These are phyloP conservation scores for Ectemnius lituratus DNA, from an alignment of 2,888 invertebrate species.

Conservation along the genomic window DNA sequence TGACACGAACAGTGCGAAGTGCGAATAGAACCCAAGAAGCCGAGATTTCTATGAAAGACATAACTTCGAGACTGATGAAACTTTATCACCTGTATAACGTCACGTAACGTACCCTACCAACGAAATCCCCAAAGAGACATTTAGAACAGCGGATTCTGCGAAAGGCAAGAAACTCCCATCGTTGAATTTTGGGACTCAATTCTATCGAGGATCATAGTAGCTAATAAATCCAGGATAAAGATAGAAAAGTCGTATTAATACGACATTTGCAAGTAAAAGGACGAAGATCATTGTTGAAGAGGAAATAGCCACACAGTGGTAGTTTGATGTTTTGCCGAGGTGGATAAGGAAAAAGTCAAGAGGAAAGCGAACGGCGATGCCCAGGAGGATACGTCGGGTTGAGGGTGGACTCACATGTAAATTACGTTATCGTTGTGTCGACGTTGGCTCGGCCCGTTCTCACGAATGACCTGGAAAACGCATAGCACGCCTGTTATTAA, in stretches of 20 bases:
- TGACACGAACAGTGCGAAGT: too few species aligned
- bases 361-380: slow-evolving; percentile 24
- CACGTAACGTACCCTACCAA: not conserved
- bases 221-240: too few species aligned
- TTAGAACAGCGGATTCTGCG: too few species aligned
- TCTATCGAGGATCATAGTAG: too few species aligned
- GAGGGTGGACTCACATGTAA: slow-evolving; percentile 43
- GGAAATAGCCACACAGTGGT: not conserved
- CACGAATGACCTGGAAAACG: slow-evolving; percentile 24
- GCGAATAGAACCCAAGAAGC: too few species aligned
- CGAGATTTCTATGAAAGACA: too few species aligned
- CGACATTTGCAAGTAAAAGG: not conserved
- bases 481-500: slow-evolving; percentile 29
- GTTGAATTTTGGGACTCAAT: too few species aligned
- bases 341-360: slow-evolving; percentile 4
- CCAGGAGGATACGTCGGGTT: slow-evolving; percentile 3
- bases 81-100: slow-evolving; percentile 22
- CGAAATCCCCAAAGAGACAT: too few species aligned
- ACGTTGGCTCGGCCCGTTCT: slow-evolving; percentile 18
- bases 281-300: slow-evolving; percentile 2
- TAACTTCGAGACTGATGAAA: not conserved
- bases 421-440: slow-evolving; percentile 46
- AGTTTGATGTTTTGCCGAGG: slow-evolving; percentile 13
- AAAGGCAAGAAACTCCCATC: too few species aligned
- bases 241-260: not conserved